Conservation (phyloP, 2,888 invertebrate species). For the Ecdyonurus torrentis region DNA sequence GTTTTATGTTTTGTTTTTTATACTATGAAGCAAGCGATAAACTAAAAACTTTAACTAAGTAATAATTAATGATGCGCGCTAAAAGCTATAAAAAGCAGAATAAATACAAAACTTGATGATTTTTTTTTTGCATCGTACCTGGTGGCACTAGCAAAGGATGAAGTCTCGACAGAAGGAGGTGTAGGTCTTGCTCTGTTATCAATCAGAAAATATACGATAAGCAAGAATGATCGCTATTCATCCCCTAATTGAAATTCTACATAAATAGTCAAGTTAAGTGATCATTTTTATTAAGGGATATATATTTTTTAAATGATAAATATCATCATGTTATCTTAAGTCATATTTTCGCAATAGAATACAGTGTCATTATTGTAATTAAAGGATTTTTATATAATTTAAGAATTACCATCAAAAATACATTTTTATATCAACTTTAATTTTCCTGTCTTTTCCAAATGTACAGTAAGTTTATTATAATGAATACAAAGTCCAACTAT, state of each 20-base stretch:
- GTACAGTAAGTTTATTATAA: no score
- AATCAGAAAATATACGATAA: slow-evolving; percentile 10
- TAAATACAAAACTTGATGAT: background rate
- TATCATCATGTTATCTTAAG: no score
- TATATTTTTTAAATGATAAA: no score
- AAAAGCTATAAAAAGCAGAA: background rate
- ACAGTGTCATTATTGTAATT: no score
- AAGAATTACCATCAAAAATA: no score
- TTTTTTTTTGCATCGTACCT: slow-evolving; percentile 17
- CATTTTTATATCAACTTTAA: no score
- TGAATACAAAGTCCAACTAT: no score
- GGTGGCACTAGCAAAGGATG: slow-evolving; percentile 19
- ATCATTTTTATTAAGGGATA: no score
- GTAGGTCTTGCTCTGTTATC: slow-evolving; percentile 19
- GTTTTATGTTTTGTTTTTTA: background rate
- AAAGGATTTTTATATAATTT: no score
- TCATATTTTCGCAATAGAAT: no score
- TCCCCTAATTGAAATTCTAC: background rate
- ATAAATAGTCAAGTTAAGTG: background rate
- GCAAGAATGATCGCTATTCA: background rate
- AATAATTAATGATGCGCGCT: background rate
- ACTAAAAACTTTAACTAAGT: background rate
- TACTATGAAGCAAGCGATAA: background rate
- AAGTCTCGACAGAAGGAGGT: slow-evolving; percentile 17
- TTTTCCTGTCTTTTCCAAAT: no score